Base-by-base conservation (phyloP, 2,888 invertebrate genomes). In the Tinea pellionella region DNA sequence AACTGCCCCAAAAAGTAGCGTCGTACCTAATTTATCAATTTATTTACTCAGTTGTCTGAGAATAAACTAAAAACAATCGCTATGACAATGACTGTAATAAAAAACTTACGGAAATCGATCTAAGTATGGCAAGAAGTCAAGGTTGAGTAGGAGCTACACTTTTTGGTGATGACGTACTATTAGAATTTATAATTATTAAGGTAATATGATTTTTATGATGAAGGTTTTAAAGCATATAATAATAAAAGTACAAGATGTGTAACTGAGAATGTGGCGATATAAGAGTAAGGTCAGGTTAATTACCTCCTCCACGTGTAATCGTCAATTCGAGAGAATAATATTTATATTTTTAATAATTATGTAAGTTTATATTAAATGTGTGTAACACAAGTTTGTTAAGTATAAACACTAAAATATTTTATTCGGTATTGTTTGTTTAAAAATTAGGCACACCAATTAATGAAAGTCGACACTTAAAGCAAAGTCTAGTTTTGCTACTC, bases 401-500 rank as follows among this genome's bases (percentile, higher is more conserved):
- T 3, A 24, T 24, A 24, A 24, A 24, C 3, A 24, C 2, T 24
- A 6, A 24, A 24, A 24, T 24, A 24, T 24, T 24, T 24, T 24
- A 24, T 24, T 24, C n/a, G 24, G 6, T 6, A 3, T 24, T 24
- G 24, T 24, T 24, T 24, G 6, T 3, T 24, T 24, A 24, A 3
- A 24, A 24, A 24, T 24, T 3, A 12, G 37, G 2, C 37, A 37
- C 9, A 9, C 37, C 3, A n/a, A 37, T 37, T 37, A n/a, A 2
- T 37, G 2, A 9, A 37, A 6, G 9, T 9, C 4, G 37, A 37
- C 2, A 37, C 2, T n/a, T 51, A 18, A 16, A 24, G 24, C 24
- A 24, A 53, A 7, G 9, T 18, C 4, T 53, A 53, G 53, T 51
- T 47, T 24, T 47, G 59, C 72, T 74, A 75, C 64, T 69, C 62